Evolutionary conservation across 2,888 invertebrate species (phyloP), one percentile per base, ranked within the genome.

Genomic region (Orthosia gothica): DNA sequence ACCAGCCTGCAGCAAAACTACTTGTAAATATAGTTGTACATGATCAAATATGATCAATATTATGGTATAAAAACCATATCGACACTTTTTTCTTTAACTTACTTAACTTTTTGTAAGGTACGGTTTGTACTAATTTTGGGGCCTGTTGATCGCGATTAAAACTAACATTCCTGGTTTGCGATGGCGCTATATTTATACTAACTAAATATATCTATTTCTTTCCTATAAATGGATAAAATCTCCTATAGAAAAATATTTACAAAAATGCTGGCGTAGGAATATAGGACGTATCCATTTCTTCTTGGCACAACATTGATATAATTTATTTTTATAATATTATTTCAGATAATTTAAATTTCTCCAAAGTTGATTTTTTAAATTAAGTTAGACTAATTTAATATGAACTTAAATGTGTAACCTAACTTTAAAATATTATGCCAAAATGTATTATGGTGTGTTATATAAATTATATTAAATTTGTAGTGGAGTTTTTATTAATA

Each of bases 231-330:
- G 88, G 89, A 90, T 89, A 83, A 93, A 93, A 91, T 92, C 84
- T 89, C 88, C 89, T 90, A 91, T 89, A 93, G 91, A 93, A 91
- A 92, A 92, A 91, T 93, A 92, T 92, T 89, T 93, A 92, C 90
- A 93, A 89, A 92, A 91, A 88, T 87, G 88, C 82, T 91, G 90
- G 89, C 87, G 64, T 89, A 89, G 87, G 88, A 89, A 87, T 88
- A 72, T 58, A 85, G 92, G 93, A 93, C 92, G 92, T 89, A 82
- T 89, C 83, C 79, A 82, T 79, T 77, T 79, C 70, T 86, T 82
- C 84, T 92, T 93, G 93, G 93, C 93, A 93, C 93, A 88, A 85
- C 87, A 87, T 89, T 91, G 90, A 93, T 92, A 91, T 91, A 76
- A 71, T 81, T 82, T 77, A 72, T 76, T 67, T 67, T 77, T 52